Evolutionary conservation across 1,140 invertebrate genomes (phyloP).

Genomic region (Bombus sylvicola): DNA sequence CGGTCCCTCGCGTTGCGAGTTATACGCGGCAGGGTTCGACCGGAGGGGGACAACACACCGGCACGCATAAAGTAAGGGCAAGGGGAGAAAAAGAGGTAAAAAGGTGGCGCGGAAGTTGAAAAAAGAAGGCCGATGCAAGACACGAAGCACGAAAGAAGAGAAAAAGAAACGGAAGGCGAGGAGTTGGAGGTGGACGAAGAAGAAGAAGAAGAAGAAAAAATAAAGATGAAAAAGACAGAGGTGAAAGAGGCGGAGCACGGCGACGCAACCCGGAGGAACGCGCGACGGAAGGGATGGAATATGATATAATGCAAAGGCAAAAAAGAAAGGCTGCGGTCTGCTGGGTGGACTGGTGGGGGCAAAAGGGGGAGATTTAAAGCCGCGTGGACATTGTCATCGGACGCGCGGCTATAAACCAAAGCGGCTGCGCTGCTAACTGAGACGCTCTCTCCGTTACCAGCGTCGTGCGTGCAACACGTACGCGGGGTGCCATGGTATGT

Average conservation of each 20-base stretch:
- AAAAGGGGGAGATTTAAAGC: constrained; percentile 70
- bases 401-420: constrained; percentile 73
- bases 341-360: constrained; percentile 7
- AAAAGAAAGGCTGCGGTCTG: constrained; percentile 54
- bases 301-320: constrained; percentile 74
- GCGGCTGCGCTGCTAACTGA: constrained; percentile 66
- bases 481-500: constrained; percentile 54
- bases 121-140: neutral
- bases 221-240: neutral
- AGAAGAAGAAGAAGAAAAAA: neutral
- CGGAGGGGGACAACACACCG: constrained; percentile 47
- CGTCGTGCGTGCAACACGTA: constrained; percentile 60
- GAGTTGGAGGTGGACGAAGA: neutral
- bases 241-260: constrained; percentile 36
- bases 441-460: constrained; percentile 52
- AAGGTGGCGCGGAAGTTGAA: constrained; percentile 18
- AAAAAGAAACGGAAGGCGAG: neutral
- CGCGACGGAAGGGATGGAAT: constrained; percentile 73
- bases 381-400: constrained; percentile 76
- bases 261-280: constrained; percentile 56
- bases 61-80: constrained; percentile 65
- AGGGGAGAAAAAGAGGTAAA: constrained; percentile 5
- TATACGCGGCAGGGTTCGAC: constrained; percentile 65
- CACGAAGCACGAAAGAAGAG: neutral
- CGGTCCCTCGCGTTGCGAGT: constrained; percentile 61